Percentiles rank a stretch among this genome's conserved stretches.
These are phyloP conservation scores for Chelidonichthys spinosus DNA, from an alignment of 2,797 vertebrate species.

Conservation along the genomic window DNA sequence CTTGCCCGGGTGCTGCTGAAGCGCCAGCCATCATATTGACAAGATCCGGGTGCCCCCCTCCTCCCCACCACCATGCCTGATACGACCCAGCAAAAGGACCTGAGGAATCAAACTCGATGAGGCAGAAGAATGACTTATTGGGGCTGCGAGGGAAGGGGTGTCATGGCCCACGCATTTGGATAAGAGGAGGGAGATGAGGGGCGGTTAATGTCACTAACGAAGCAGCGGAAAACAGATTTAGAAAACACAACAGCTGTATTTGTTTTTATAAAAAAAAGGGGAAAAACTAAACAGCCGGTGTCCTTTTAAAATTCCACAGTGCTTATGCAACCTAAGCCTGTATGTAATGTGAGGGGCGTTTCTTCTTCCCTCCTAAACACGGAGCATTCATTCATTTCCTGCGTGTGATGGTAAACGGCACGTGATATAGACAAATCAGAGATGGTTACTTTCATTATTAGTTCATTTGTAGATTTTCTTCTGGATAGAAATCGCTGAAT, in stretches of 20 bases:
- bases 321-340: slow-evolving; percentile 38
- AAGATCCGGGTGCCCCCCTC: slow-evolving; percentile 60
- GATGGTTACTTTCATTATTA: background rate
- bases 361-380: slow-evolving; percentile 19
- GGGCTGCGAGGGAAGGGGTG: slow-evolving; percentile 51
- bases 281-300: slow-evolving; percentile 31
- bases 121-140: slow-evolving; percentile 73
- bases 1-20: slow-evolving; percentile 47
- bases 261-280: slow-evolving; percentile 27
- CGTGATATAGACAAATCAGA: background rate
- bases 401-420: background rate
- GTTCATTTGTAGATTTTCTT: background rate
- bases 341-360: slow-evolving; percentile 15
- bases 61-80: slow-evolving; percentile 52
- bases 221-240: slow-evolving; percentile 53
- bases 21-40: slow-evolving; percentile 69
- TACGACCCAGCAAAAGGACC: slow-evolving; percentile 56
- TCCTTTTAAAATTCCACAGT: slow-evolving; percentile 42
- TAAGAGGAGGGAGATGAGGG: slow-evolving; percentile 5
- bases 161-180: slow-evolving; percentile 33
- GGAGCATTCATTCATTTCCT: background rate
- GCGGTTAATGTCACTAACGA: slow-evolving; percentile 45
- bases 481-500: background rate
- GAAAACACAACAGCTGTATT: slow-evolving; percentile 53
- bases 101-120: slow-evolving; percentile 65